Conservation (phyloP, 2,113 vertebrate genomes). For the Xiphias gladius region DNA sequence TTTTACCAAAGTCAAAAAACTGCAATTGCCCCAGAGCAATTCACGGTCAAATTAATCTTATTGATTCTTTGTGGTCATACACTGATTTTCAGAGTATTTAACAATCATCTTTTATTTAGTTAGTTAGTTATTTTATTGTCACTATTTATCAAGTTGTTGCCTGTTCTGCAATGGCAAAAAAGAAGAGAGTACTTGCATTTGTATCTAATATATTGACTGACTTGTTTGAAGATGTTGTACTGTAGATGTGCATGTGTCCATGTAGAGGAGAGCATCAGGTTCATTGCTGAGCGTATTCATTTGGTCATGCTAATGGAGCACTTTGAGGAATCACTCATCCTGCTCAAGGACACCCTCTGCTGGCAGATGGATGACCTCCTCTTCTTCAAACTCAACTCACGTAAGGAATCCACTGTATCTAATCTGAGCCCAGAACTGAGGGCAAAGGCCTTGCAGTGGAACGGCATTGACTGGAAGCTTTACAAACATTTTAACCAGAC, state of each 20-base stretch:
- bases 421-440: slow-evolving; percentile 21
- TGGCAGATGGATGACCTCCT: slow-evolving; percentile 92
- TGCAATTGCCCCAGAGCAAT: background rate
- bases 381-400: slow-evolving; percentile 92
- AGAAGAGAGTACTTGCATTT: too few species aligned
- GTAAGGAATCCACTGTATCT: slow-evolving; percentile 85
- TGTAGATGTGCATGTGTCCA: slow-evolving; percentile 37
- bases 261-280: slow-evolving; percentile 85
- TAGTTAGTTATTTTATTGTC: too few species aligned
- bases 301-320: slow-evolving; percentile 92
- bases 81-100: too few species aligned
- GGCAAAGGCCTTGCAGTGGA: slow-evolving; percentile 79
- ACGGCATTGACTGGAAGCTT: slow-evolving; percentile 87
- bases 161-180: too few species aligned
- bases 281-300: slow-evolving; percentile 87
- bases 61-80: too few species aligned
- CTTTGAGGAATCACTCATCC: slow-evolving; percentile 92
- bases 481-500: slow-evolving; percentile 90
- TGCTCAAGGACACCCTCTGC: slow-evolving; percentile 90
- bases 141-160: too few species aligned
- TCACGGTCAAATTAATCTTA: too few species aligned
- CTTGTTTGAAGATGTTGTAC: too few species aligned
- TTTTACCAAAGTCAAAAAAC: background rate
- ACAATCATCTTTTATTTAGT: too few species aligned
- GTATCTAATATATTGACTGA: too few species aligned